Evolutionary conservation across 2,113 vertebrate genomes (phyloP).

Genomic region (Carassius auratus): DNA sequence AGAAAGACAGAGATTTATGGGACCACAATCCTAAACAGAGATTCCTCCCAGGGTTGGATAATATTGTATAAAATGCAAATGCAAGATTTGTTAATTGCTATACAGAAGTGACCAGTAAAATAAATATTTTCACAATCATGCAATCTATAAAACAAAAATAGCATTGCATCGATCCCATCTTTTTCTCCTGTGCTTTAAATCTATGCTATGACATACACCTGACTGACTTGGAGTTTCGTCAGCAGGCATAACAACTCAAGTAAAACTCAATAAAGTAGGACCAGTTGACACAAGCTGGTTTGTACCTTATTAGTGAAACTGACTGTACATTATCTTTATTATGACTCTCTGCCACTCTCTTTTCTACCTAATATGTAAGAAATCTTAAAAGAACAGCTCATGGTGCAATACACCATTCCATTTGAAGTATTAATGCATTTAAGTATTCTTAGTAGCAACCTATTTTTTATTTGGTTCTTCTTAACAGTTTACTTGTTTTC

Average conservation of each 20-base stretch:
- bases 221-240: neutral
- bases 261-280: neutral
- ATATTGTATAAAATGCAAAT: neutral
- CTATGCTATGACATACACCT: neutral
- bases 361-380: neutral
- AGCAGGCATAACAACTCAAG: neutral
- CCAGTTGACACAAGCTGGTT: neutral
- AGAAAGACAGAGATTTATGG: slow-evolving; percentile 52
- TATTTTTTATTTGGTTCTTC: neutral
- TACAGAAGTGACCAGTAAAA: neutral
- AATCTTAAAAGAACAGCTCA: neutral
- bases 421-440: neutral
- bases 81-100: neutral
- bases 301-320: neutral
- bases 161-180: neutral
- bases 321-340: neutral
- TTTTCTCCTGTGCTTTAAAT: neutral
- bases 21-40: neutral
- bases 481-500: neutral
- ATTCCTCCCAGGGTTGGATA: neutral
- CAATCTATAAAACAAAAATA: neutral
- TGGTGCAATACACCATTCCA: neutral
- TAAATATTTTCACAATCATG: neutral
- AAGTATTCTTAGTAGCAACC: neutral
- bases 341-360: neutral